Base-by-base conservation (phyloP, 2,113 vertebrate species). In the Peromyscus leucopus region DNA sequence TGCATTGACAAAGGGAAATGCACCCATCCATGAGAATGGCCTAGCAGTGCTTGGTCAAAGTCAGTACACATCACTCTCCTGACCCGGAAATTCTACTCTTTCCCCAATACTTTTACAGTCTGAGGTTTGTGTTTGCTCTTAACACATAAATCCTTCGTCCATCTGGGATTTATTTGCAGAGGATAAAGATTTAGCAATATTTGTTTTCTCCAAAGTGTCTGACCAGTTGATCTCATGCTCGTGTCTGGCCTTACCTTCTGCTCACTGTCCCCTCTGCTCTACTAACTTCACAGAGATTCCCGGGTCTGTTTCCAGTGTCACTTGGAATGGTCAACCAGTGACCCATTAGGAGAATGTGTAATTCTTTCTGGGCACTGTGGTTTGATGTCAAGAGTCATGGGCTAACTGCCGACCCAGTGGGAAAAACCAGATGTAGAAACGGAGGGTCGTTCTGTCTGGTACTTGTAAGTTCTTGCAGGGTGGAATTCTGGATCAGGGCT, bases 301-400 rank as follows among this genome's bases (percentile, higher is more conserved):
- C 31, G 72, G 78, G 51, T 85, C 89, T 82, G 71, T 75, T 83
- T 94, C 4, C 33, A 89, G 72, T 7, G 2, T 57, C 28, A 55
- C 78, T 76, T 0, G 0, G 79, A 8, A 71, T 21, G 71, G 69
- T 84, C 59, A 91, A 48, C 51, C 79, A 76, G 48, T 79, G 88
- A 92, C 87, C 93, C 74, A 71, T 55, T 55, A 86, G 86, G 91
- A 94, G 78, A 79, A 75, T 36, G 76, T 96, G 69, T 89, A 59
- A 72, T 65, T 48, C 82, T 80, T 88, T 78, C 85, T 89, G n/a
- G 42, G 28, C 55, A 83, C 75, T 86, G 7, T 69, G 67, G 57
- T 93, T 96, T 98, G 92, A 84, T 96, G 94, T 94, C 89, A 69
- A 93, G 85, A 95, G 65, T n/a, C 63, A 31, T 13, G 69, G 94